Percentiles rank a stretch among this genome's conserved stretches.
Conservation (phyloP, 2,797 vertebrate genomes). For the Prunella strophiata region DNA sequence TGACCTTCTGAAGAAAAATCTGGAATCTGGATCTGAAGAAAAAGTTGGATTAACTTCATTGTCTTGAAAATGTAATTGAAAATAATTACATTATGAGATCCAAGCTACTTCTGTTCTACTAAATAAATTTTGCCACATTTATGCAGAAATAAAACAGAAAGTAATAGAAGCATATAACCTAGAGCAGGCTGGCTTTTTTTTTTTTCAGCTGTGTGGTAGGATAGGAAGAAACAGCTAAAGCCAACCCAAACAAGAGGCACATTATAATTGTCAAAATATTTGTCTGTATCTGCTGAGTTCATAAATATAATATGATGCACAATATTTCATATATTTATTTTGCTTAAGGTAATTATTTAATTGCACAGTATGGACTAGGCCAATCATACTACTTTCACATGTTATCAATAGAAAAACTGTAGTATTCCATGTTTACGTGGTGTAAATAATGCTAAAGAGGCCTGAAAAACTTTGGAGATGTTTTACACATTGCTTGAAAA, state of each 20-base stretch:
- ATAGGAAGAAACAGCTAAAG: background rate
- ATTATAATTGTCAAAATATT: background rate
- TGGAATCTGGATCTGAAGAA: background rate
- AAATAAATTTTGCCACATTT: background rate
- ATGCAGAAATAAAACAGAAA: background rate
- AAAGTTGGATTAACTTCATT: background rate
- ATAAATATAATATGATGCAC: background rate
- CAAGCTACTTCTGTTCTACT: background rate
- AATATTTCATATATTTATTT: background rate
- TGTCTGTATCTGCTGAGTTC: background rate
- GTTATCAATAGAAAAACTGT: background rate
- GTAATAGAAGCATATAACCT: background rate
- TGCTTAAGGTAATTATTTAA: background rate
- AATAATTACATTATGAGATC: background rate
- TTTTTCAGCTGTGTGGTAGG: background rate
- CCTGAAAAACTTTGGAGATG: background rate
- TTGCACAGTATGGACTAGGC: background rate
- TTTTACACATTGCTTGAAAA: background rate
- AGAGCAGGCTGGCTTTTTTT: background rate
- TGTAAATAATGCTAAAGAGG: background rate
- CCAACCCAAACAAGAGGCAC: background rate
- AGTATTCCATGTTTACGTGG: background rate
- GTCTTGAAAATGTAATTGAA: background rate
- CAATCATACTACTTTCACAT: background rate
- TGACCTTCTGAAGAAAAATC: background rate